Evolutionary conservation across 2,888 invertebrate genomes (phyloP), one percentile per base, ranked within the genome.

Genomic region (Ectobius pallidus): DNA sequence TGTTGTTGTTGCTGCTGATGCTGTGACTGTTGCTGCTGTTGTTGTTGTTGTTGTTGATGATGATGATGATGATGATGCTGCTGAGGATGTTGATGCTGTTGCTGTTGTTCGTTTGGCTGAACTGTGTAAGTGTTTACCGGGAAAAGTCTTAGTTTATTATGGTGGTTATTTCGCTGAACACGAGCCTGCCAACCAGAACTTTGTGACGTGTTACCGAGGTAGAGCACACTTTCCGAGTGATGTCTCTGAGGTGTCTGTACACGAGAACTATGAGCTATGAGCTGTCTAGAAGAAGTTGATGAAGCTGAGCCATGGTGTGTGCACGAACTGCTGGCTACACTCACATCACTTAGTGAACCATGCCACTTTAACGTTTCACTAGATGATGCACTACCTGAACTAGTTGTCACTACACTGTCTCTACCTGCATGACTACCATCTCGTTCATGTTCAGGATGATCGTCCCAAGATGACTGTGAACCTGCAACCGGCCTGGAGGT

Each of bases 301-400:
- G 25, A 76, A 73, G 42, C 75, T 52, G 72, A 46, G 11, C 39
- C 63, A 27, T 44, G 65, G 22, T 58, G 58, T 11, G 58, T 58
- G 68, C 69, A 70, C 80, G 84, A 81, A 81, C 86, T 86, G 77
- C 88, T 88, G 61, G 87, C 86, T 75, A 89, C 87, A 72, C 90
- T 90, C 58, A 92, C 88, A 80, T 92, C 92, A 82, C 90, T 91
- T 84, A 90, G 88, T 4, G 91, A 91, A 55, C 91, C 91, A 79
- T 92, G 89, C 92, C 92, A 92, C 83, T 92, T 93, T 7, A 92
- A 84, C 1, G 93, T 92, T 80, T 93, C 93, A 79, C 91, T 91
- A 69, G 91, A 91, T 39, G 88, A 88, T n/a, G 87, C 88, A 78
- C 88, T 88, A 9, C 86, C 85, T 61, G 87, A 87, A 78, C 86